Evolutionary conservation across 2,113 vertebrate genomes (phyloP).

Genomic region (Bolborhynchus lineola): DNA sequence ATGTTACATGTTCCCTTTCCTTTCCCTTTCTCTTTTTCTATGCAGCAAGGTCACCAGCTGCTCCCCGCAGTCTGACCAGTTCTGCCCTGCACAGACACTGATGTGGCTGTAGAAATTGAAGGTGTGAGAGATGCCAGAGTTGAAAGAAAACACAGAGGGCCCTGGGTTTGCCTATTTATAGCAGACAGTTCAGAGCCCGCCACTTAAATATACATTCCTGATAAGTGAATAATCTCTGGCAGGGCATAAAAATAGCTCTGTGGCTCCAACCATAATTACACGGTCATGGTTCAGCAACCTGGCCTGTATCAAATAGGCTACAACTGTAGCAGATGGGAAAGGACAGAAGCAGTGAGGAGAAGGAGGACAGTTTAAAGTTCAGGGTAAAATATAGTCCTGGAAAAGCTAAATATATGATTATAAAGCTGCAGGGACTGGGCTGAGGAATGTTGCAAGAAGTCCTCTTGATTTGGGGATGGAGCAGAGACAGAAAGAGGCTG

Average conservation of each 20-base stretch:
- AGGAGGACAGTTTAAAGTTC: constrained; percentile 30
- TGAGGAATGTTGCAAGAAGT: neutral
- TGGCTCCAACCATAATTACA: constrained; percentile 74
- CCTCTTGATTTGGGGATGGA: neutral
- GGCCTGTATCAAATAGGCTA: neutral
- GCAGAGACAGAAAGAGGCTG: neutral
- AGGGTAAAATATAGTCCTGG: constrained; percentile 45
- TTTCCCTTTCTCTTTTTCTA: neutral
- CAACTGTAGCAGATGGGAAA: constrained; percentile 2
- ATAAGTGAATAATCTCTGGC: constrained; percentile 74
- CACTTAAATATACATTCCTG: constrained; percentile 75
- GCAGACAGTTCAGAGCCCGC: constrained; percentile 58
- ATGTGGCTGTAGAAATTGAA: neutral
- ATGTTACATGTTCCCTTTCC: neutral
- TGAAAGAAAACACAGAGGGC: neutral
- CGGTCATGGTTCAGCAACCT: constrained; percentile 46
- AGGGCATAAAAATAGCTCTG: constrained; percentile 70
- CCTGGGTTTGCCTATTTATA: constrained; percentile 71
- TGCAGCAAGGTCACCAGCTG: neutral
- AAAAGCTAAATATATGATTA: neutral
- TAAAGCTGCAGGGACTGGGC: neutral
- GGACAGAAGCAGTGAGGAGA: neutral
- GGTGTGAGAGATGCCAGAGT: neutral
- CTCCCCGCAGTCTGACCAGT: neutral
- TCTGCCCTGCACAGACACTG: neutral